Evolutionary conservation across 1,140 invertebrate genomes (phyloP).

Genomic region (Papilio xuthus): DNA sequence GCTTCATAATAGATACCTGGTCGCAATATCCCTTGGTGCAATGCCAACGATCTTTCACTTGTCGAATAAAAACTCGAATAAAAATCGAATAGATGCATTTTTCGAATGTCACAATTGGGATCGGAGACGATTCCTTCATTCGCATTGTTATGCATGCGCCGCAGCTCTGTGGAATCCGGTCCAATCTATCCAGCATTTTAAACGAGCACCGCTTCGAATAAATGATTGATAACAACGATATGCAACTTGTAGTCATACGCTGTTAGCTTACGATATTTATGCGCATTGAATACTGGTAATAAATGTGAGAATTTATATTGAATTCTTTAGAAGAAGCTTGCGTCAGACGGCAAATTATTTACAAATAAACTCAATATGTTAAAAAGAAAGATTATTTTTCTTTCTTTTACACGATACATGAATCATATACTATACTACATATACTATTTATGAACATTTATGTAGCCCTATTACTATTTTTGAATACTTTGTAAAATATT

Average conservation of each 20-base stretch:
- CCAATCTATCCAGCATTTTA: slow-evolving; percentile 35
- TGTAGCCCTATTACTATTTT: neutral
- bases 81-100: slow-evolving; percentile 28
- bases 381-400: neutral
- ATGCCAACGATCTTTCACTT: neutral
- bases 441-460: neutral
- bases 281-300: neutral
- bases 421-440: no score
- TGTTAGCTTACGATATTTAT: slow-evolving; percentile 34
- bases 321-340: neutral
- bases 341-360: neutral
- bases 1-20: neutral
- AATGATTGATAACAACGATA: slow-evolving; percentile 27
- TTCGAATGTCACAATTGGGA: slow-evolving; percentile 15
- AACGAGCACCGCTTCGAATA: slow-evolving; percentile 22
- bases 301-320: slow-evolving; percentile 8
- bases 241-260: slow-evolving; percentile 28
- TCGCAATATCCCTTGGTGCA: neutral
- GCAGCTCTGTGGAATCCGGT: slow-evolving; percentile 30
- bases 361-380: neutral
- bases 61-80: slow-evolving; percentile 17
- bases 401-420: no score
- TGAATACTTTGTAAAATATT: no score
- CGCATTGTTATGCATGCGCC: slow-evolving; percentile 27
- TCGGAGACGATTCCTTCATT: slow-evolving; percentile 24